Percentiles rank a stretch among this genome's conserved stretches.
phyloP scores from a whole-genome alignment of 2,797 vertebrate species.

The Cottoperca gobio region DNA sequence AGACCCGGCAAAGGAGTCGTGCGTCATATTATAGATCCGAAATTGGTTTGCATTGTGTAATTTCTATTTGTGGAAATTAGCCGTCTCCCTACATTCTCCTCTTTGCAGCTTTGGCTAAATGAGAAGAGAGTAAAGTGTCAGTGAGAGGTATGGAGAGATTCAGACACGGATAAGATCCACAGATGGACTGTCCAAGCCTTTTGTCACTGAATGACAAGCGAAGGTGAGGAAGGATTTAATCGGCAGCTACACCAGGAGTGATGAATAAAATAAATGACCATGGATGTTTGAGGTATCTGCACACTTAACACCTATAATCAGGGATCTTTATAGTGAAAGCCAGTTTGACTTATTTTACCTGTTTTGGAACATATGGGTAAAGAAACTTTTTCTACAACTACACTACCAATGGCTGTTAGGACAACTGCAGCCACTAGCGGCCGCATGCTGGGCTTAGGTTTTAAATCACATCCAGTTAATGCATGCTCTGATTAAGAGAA shows the following conservation, averaged over 20 bases:
- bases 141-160: conserved; percentile 13
- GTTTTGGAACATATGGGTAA: background rate
- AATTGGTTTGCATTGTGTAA: conserved; percentile 20
- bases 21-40: conserved; percentile 11
- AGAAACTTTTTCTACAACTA: background rate
- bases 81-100: background rate
- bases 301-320: background rate
- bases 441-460: background rate
- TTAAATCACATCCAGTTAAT: conserved; percentile 15
- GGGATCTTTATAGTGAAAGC: background rate
- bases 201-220: conserved; percentile 33
- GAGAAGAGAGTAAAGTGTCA: conserved; percentile 37
- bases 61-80: conserved; percentile 21
- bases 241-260: conserved; percentile 21
- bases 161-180: background rate
- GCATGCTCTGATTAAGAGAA: conserved; percentile 8
- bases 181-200: conserved; percentile 27
- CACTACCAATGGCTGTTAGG: background rate
- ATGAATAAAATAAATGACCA: conserved; percentile 15
- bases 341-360: background rate
- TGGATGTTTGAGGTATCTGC: conserved; percentile 17
- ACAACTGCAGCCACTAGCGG: background rate
- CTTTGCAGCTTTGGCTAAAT: conserved; percentile 20
- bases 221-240: conserved; percentile 40
- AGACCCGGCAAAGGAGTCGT: conserved; percentile 7